A percentile compares a stretch with the other conserved stretches of the same genome.
phyloP scores from a whole-genome alignment of 2,113 vertebrate species.

The Psettodes erumei region DNA sequence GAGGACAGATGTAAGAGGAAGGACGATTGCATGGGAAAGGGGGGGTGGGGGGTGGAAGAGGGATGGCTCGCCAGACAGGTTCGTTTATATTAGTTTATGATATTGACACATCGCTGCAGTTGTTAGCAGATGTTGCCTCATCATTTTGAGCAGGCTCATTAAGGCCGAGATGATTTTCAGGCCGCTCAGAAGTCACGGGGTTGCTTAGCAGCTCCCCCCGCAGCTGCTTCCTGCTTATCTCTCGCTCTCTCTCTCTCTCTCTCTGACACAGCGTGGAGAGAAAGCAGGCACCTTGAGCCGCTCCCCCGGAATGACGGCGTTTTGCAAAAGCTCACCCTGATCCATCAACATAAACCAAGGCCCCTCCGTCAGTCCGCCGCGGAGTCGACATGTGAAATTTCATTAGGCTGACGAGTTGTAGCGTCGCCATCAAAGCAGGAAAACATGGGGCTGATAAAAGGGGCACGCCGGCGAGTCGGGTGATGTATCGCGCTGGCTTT shows the following conservation, averaged over 20 bases:
- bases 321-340: constrained; percentile 30
- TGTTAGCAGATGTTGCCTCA: constrained; percentile 52
- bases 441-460: background rate
- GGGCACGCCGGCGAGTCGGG: background rate
- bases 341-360: constrained; percentile 23
- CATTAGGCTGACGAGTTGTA: constrained; percentile 5
- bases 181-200: constrained; percentile 43
- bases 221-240: constrained; percentile 43
- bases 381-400: background rate
- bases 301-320: constrained; percentile 38
- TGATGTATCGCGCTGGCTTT: background rate
- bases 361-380: background rate
- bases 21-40: background rate
- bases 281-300: constrained; percentile 34
- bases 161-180: constrained; percentile 53
- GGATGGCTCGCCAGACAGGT: constrained; percentile 9
- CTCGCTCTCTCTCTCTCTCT: constrained; percentile 1
- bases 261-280: background rate
- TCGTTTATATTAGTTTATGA: constrained; percentile 43
- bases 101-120: constrained; percentile 13
- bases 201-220: constrained; percentile 58
- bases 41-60: background rate
- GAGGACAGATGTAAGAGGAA: background rate
- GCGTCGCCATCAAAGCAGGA: background rate
- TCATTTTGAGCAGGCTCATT: constrained; percentile 49